phyloP scores from a whole-genome alignment of 2,888 invertebrate species.

The Shargacucullia verbasci region DNA sequence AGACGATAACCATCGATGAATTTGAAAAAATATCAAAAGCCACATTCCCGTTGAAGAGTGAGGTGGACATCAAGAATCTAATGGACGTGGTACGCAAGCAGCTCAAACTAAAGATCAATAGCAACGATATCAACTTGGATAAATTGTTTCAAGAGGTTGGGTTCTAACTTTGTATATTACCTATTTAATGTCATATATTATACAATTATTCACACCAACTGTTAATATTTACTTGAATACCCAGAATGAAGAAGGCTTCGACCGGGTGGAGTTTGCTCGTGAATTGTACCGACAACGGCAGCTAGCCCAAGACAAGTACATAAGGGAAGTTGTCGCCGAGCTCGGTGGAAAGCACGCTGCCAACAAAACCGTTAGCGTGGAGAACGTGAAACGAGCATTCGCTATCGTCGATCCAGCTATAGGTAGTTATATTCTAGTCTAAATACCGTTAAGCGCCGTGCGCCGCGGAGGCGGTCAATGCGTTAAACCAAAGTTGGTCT shows the following conservation, averaged over 20 bases:
- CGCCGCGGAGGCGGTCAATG: no score
- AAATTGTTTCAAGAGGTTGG: conserved; percentile 83
- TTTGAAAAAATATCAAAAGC: conserved; percentile 78
- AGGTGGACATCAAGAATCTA: conserved; percentile 84
- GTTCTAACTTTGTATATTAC: no score
- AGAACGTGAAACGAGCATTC: conserved; percentile 79
- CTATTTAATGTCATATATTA: no score
- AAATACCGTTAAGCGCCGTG: no score
- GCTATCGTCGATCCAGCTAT: conserved; percentile 84
- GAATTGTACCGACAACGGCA: conserved; percentile 83
- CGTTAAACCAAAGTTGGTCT: no score
- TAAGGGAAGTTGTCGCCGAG: conserved; percentile 80
- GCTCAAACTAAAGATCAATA: conserved; percentile 79
- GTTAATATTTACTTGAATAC: not conserved
- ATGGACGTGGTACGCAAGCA: conserved; percentile 81
- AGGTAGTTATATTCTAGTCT: conserved; percentile 53
- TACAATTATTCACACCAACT: no score
- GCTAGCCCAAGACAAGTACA: conserved; percentile 82
- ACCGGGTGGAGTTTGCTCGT: conserved; percentile 79
- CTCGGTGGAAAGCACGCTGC: conserved; percentile 69
- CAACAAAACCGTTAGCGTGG: conserved; percentile 67
- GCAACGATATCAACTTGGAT: conserved; percentile 76
- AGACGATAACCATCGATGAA: conserved; percentile 82
- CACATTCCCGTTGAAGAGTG: conserved; percentile 83
- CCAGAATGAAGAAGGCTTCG: conserved; percentile 86